Percentiles rank a stretch among this genome's conserved stretches.
Conservation (phyloP, 37 sponge, comb jelly and placozoan species). For the Halichondria panicea region DNA sequence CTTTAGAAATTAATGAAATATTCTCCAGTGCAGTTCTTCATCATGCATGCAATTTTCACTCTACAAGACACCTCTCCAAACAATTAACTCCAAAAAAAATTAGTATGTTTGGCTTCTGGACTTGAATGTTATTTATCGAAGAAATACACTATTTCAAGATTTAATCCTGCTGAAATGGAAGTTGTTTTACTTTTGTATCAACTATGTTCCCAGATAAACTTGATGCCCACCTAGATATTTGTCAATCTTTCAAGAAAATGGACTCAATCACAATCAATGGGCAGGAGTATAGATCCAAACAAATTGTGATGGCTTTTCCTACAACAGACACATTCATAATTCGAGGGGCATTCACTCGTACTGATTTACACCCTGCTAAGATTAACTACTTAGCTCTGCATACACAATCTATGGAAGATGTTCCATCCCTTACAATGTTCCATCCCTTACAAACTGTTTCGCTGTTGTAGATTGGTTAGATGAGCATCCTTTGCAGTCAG, state of each 20-base stretch:
- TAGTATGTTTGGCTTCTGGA: neutral
- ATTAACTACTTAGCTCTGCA: neutral
- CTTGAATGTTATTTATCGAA: neutral
- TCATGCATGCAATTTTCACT: neutral
- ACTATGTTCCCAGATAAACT: neutral
- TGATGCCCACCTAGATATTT: neutral
- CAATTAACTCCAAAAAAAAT: neutral
- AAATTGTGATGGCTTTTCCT: neutral
- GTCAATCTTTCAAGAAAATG: neutral
- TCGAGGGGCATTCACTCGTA: neutral
- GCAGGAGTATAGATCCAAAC: neutral
- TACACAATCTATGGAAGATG: neutral
- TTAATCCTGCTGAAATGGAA: neutral
- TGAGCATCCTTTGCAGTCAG: no score
- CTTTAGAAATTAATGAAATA: neutral
- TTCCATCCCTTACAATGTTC: no score
- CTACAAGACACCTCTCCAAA: neutral
- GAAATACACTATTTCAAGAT: neutral
- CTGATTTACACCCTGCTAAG: neutral
- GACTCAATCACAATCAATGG: neutral
- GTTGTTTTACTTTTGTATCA: neutral
- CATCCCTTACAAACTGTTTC: no score
- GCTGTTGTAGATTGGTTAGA: no score
- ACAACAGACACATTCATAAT: neutral
- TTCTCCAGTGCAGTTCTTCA: neutral